A percentile compares a stretch with the other conserved stretches of the same genome.
These are phyloP conservation scores for Bovichtus diacanthus DNA, from an alignment of 2,797 vertebrate species.

Conservation along the genomic window DNA sequence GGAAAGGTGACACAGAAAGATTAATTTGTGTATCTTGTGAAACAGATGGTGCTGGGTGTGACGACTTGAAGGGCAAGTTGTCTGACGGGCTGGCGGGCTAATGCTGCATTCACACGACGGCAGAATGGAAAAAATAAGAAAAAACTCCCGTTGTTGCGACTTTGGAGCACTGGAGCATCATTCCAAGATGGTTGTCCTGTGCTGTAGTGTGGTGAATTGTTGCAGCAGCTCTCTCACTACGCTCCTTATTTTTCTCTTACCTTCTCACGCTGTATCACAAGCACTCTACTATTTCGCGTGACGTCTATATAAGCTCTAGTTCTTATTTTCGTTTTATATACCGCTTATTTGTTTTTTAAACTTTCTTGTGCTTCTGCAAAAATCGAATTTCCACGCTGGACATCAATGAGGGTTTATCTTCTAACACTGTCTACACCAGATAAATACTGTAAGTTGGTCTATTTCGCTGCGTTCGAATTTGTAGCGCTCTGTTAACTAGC, in stretches of 20 bases:
- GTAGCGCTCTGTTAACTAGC: background rate
- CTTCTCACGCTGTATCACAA: no score
- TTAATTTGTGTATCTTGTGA: background rate
- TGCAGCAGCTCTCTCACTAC: no score
- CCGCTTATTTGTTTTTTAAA: background rate
- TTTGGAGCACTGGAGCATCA: no score
- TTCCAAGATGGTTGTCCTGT: background rate
- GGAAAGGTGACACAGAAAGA: background rate
- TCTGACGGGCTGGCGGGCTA: background rate
- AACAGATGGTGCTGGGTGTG: background rate
- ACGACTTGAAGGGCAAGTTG: constrained; percentile 3
- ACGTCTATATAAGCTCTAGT: no score
- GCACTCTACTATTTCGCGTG: no score
- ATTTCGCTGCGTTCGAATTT: no score
- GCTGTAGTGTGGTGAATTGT: background rate
- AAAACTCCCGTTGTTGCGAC: background rate
- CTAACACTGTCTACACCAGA: background rate
- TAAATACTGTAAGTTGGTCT: background rate
- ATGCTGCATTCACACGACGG: background rate
- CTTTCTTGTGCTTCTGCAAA: background rate
- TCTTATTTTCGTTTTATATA: no score
- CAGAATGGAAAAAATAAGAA: background rate
- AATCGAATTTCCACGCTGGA: background rate
- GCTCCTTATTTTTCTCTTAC: no score
- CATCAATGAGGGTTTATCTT: background rate